Conservation (phyloP, 2,113 vertebrate genomes). For the Nesoenas mayeri region DNA sequence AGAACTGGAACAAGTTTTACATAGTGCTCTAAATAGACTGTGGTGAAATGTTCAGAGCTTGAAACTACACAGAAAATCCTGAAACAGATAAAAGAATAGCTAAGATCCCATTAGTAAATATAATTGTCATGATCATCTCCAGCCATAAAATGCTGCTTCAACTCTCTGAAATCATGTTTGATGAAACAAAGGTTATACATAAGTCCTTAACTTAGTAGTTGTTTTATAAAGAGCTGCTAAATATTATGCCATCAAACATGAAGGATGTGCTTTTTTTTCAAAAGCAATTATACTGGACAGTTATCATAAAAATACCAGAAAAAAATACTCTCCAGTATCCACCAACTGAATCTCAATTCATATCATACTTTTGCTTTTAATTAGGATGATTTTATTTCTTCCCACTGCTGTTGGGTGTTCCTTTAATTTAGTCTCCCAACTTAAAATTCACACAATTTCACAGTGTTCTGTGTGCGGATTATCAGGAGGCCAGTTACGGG, state of each 20-base stretch:
- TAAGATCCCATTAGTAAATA: not conserved
- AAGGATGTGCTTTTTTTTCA: not conserved
- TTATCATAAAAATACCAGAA: not conserved
- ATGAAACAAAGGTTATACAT: not conserved
- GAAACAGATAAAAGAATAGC: slow-evolving; percentile 22
- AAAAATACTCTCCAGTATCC: not conserved
- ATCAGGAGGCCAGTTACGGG: not conserved
- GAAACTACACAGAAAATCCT: slow-evolving; percentile 13
- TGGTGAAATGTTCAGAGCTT: slow-evolving; percentile 34
- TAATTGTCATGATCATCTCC: not conserved
- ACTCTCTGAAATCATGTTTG: not conserved
- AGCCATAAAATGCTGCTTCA: not conserved
- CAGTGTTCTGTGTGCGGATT: not conserved
- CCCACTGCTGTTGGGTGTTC: not conserved
- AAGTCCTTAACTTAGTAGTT: not conserved
- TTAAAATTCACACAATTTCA: not conserved
- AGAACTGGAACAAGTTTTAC: slow-evolving; percentile 36
- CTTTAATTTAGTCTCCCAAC: not conserved
- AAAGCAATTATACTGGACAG: not conserved
- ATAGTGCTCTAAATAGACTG: slow-evolving; percentile 45
- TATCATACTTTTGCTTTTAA: slow-evolving; percentile 10
- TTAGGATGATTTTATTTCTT: not conserved
- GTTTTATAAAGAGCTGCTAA: not conserved
- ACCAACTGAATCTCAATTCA: not conserved
- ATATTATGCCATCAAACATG: not conserved